Conservation (phyloP, 2,797 vertebrate species). For the Tolypeutes matacus region DNA sequence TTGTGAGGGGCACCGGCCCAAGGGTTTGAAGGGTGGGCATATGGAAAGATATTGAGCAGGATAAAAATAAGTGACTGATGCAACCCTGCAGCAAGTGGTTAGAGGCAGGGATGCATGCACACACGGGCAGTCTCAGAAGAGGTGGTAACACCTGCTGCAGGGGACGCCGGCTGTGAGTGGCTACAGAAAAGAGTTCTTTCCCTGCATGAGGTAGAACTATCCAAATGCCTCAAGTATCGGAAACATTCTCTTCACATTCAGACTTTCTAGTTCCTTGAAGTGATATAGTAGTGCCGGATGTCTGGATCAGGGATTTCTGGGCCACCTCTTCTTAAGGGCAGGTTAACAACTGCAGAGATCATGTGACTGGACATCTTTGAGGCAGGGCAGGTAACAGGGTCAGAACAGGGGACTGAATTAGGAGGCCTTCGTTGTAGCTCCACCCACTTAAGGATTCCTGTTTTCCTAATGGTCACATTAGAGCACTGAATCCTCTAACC, state of each 20-base stretch:
- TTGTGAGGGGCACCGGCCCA: background rate
- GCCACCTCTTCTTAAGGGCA: background rate
- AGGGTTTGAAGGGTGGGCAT: background rate
- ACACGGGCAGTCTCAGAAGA: background rate
- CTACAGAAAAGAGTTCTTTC: background rate
- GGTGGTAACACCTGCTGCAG: too few species aligned
- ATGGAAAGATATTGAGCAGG: background rate
- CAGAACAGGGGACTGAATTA: background rate
- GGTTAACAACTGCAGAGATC: background rate
- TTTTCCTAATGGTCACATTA: background rate
- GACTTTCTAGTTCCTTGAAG: slow-evolving; percentile 53
- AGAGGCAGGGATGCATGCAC: background rate
- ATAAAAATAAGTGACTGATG: background rate
- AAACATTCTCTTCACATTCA: slow-evolving; percentile 64
- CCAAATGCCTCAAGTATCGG: background rate
- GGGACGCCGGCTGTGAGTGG: too few species aligned
- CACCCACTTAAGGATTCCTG: background rate
- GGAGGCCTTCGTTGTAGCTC: background rate
- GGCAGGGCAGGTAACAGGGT: background rate
- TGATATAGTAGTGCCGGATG: background rate
- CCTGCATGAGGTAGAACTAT: background rate
- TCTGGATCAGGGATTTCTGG: background rate
- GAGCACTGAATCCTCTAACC: background rate
- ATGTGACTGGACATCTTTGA: background rate
- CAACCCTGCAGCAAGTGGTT: too few species aligned